Evolutionary conservation across 2,797 vertebrate genomes (phyloP).

Genomic region (Halcyon badia): DNA sequence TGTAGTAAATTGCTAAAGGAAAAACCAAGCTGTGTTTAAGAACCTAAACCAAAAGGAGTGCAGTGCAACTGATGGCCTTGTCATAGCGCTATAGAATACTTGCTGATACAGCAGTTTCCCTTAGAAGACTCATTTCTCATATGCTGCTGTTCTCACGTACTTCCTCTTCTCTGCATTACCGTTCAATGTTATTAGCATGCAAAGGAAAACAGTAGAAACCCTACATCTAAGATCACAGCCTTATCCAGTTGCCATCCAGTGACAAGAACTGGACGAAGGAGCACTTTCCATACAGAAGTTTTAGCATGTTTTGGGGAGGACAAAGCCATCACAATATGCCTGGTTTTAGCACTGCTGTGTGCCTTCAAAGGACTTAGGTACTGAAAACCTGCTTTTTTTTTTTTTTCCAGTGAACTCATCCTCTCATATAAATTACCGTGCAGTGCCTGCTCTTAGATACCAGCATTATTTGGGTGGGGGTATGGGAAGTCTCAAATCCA

Average conservation of each 20-base stretch:
- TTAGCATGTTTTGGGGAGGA: background rate
- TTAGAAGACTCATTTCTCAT: background rate
- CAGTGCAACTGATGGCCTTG: background rate
- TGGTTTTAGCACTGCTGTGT: background rate
- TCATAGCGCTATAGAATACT: background rate
- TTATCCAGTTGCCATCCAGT: background rate
- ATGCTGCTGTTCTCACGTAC: background rate
- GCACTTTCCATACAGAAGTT: background rate
- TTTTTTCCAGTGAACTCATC: background rate
- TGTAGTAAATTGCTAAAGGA: background rate
- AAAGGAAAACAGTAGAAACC: background rate
- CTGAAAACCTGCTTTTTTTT: background rate
- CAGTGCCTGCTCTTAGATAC: background rate
- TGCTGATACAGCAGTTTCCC: background rate
- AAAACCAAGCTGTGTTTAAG: background rate
- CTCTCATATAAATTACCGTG: background rate
- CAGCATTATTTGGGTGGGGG: accelerated
- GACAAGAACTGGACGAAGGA: background rate
- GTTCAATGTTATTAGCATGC: background rate
- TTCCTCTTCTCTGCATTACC: background rate
- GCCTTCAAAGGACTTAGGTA: background rate
- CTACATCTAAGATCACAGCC: background rate
- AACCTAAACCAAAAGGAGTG: background rate
- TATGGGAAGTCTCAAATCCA: background rate
- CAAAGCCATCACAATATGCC: background rate